Conservation (phyloP, 2,797 vertebrate species). For the Melanogrammus aeglefinus region DNA sequence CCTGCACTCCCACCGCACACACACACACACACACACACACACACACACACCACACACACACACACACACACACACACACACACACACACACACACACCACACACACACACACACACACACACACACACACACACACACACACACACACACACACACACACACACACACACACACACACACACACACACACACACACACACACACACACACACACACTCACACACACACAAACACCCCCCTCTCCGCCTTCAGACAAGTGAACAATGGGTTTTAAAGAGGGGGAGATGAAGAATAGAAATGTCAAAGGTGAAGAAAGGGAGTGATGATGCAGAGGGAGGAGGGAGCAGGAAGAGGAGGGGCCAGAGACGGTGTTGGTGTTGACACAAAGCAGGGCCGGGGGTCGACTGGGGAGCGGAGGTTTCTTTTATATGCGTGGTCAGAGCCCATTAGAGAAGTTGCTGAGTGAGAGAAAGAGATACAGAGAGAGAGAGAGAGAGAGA, state of each 20-base stretch:
- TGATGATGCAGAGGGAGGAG: constrained; percentile 43
- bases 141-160: constrained; percentile 30
- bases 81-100: constrained; percentile 30
- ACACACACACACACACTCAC: constrained; percentile 17
- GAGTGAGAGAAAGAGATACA: constrained; percentile 14
- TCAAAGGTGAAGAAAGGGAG: constrained; percentile 54
- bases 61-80: too few species aligned
- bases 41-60: too few species aligned
- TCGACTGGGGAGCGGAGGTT: background rate
- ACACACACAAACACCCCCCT: constrained; percentile 52
- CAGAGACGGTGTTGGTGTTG: constrained; percentile 38
- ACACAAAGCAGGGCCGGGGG: constrained; percentile 56
- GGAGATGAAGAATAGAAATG: constrained; percentile 55
- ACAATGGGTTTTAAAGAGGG: constrained; percentile 49
- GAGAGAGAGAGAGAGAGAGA: too few species aligned
- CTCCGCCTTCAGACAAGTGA: constrained; percentile 57
- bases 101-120: too few species aligned
- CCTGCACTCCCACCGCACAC: constrained; percentile 29
- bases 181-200: constrained; percentile 47
- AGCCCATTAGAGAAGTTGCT: constrained; percentile 73
- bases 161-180: too few species aligned
- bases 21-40: background rate
- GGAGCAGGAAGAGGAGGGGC: constrained; percentile 31
- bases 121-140: too few species aligned
- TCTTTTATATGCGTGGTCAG: constrained; percentile 54